Evolutionary conservation across 2,113 vertebrate genomes (phyloP).

Genomic region (Raja brachyura): DNA sequence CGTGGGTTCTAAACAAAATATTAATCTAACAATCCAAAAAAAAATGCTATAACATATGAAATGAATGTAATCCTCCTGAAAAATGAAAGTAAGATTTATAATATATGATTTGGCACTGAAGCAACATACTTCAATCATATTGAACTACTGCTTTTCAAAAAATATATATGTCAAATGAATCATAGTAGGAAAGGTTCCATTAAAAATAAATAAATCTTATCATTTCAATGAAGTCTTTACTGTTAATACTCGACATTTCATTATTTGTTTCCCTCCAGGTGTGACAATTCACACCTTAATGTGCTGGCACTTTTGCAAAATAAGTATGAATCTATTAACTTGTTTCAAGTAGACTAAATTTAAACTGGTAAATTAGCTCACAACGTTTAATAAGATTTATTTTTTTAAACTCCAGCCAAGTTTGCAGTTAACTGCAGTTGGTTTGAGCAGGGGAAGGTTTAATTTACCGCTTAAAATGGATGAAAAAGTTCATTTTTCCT

Average conservation of each 20-base stretch:
- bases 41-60: neutral
- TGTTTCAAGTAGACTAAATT: neutral
- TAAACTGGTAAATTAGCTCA: neutral
- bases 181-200: neutral
- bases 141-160: neutral
- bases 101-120: neutral
- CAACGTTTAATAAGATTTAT: neutral
- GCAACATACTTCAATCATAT: neutral
- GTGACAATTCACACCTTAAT: neutral
- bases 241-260: slow-evolving; percentile 16
- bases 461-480: neutral
- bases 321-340: neutral
- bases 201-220: no score
- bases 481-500: neutral
- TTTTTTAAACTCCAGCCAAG: neutral
- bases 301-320: neutral
- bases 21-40: neutral
- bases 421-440: neutral
- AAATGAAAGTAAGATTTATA: neutral
- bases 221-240: neutral
- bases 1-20: neutral
- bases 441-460: neutral
- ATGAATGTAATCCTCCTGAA: neutral
- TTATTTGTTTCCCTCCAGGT: slow-evolving; percentile 21
- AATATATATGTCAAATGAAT: neutral